Base-by-base conservation (phyloP, 2,888 invertebrate species). In the Drosophila helvetica region DNA sequence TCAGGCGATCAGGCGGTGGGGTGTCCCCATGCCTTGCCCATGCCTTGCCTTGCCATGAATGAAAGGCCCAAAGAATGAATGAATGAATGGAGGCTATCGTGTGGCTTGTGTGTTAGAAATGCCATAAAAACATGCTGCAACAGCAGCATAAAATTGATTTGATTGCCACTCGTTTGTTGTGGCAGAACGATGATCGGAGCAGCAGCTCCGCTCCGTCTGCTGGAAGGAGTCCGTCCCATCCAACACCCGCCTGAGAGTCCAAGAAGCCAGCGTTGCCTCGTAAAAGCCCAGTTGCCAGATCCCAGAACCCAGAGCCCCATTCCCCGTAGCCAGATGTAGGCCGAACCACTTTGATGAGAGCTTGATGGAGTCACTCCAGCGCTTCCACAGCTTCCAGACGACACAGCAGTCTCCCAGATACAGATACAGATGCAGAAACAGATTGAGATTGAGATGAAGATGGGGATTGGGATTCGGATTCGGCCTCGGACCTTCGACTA, bases 71-170 rank as follows among this genome's bases (percentile, higher is more conserved):
- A 55, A 66, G 73, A 77, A 78, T 84, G 72, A 73, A 60, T 65
- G 77, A 79, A 73, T 76, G 83, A 69, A 69, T 69, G 69, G 60
- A 63, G 69, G 64, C 70, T 61, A 68, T 51, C 57, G 64, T 74
- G 59, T 69, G 47, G 68, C 63, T 74, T 71, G 58, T 73, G 78
- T 80, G 77, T 86, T 83, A 86, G 82, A 83, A 82, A 78, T 74
- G 74, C 86, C 75, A 77, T 83, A 86, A 83, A 85, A 72, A 64
- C 38, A 38, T 38, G 38, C 38, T 64, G 72, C 79, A 75, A 80
- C 83, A 77, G 66, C 75, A 74, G 72, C 86, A 83, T 83, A 80
- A 83, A 83, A 83, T 86, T 83, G 83, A 86, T 83, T 83, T 83
- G 84, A 83, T 83, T 80, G 84, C 86, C 57, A 67, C 38, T 42